phyloP scores from a whole-genome alignment of 2,888 invertebrate species.

The Caenorhabditis sp. region DNA sequence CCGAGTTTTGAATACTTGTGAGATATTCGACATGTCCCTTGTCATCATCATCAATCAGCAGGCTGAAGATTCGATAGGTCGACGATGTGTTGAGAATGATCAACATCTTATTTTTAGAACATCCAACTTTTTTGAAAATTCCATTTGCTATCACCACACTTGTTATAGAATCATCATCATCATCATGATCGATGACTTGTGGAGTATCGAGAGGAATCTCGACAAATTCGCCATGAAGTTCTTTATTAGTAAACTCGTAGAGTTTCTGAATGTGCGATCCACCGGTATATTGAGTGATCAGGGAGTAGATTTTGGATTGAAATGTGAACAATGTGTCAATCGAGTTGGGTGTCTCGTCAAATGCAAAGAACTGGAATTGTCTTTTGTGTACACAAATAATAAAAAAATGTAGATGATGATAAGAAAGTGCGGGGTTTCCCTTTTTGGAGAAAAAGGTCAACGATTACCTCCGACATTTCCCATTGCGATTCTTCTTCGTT shows the following conservation, averaged over 20 bases:
- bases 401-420: no score
- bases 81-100: not conserved
- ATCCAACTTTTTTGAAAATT: not conserved
- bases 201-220: not conserved
- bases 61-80: not conserved
- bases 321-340: not conserved
- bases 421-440: not conserved
- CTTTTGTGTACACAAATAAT: not conserved
- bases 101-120: not conserved
- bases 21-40: not conserved
- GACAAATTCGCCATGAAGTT: not conserved
- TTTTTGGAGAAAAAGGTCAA: not conserved
- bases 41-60: not conserved
- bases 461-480: not conserved
- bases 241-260: not conserved
- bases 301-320: not conserved
- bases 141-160: not conserved
- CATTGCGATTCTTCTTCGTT: not conserved
- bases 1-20: not conserved
- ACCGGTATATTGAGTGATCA: not conserved
- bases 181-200: not conserved
- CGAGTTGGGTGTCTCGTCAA: not conserved
- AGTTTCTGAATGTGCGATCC: not conserved
- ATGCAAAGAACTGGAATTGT: not conserved
- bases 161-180: not conserved